Base-by-base conservation (phyloP, 2,797 vertebrate genomes). In the Simalia tracyae region DNA sequence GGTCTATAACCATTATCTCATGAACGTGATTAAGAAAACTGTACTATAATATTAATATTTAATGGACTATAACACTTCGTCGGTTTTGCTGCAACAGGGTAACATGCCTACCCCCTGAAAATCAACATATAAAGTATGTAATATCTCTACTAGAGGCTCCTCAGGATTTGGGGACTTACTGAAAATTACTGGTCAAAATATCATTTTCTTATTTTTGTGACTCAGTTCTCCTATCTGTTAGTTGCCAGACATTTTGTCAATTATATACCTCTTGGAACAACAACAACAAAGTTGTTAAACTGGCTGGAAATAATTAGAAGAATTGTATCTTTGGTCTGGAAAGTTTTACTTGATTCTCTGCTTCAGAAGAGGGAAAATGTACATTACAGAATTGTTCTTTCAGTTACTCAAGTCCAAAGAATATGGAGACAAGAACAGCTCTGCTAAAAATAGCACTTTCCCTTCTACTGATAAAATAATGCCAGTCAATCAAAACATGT, bases 111-210 rank as follows among this genome's bases (percentile, higher is more conserved):
- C 50, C 50, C 50, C 66, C 86, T 63, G 46, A 86, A 92, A 89
- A 31, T 24, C 11, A 54, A n/a, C 19, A 17, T 17, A 10, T 26
- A 9, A 26, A 89, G 66, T 19, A 60, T 66, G 86, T 91, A 95
- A 0, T 59, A 81, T 88, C 57, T 84, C 89, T 90, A 26, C 22
- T 90, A 90, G 87, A 72, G 89, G 42, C 94, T 87, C 93, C 81
- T 85, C 84, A 89, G 87, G 91, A 93, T 92, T 86, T 92, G 92
- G 93, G 31, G 8, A 93, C 93, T 24, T 15, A 68, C 72, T 91
- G 56, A 15, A 94, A 90, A 94, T 0, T 0, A 84, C 81, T 95
- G 95, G 87, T 92, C 93, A 89, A 95, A 96, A 93, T 90, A 95
- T 92, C 95, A 22, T 90, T 63, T 84, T 36, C 86, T 94, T 88